Percentiles rank a stretch among this genome's conserved stretches.
These are phyloP conservation scores for Cybosia mesomella DNA, from an alignment of 2,888 invertebrate species.

Conservation along the genomic window DNA sequence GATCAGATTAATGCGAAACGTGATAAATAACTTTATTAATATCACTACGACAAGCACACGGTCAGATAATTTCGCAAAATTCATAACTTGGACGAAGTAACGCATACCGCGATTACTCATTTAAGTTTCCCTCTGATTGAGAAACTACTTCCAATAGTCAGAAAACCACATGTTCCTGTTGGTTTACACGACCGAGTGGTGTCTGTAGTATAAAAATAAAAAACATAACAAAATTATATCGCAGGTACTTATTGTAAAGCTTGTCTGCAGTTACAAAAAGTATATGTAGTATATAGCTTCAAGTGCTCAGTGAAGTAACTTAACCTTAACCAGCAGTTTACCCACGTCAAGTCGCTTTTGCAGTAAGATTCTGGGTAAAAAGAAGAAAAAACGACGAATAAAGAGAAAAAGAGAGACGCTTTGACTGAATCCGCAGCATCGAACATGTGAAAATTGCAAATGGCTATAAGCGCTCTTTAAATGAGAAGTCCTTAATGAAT, in stretches of 20 bases:
- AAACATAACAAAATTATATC: neutral
- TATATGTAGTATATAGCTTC: neutral
- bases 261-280: neutral
- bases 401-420: neutral
- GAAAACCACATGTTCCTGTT: neutral
- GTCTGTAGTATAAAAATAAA: too few relatives aligned
- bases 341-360: neutral
- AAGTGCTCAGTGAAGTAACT: neutral
- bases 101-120: too few relatives aligned
- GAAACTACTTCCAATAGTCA: too few relatives aligned
- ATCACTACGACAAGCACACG: neutral
- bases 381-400: neutral
- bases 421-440: neutral
- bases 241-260: neutral
- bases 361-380: neutral
- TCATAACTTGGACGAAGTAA: neutral
- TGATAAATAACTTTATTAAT: neutral
- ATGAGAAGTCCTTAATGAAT: neutral
- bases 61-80: neutral
- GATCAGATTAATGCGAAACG: slow-evolving; percentile 9
- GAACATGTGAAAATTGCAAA: neutral
- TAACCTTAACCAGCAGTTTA: neutral
- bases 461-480: neutral
- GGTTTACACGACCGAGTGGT: neutral
- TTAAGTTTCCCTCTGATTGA: too few relatives aligned